Percentiles rank a stretch among this genome's conserved stretches.
Conservation (phyloP, 2,113 vertebrate species). For the Rattus norvegicus region DNA sequence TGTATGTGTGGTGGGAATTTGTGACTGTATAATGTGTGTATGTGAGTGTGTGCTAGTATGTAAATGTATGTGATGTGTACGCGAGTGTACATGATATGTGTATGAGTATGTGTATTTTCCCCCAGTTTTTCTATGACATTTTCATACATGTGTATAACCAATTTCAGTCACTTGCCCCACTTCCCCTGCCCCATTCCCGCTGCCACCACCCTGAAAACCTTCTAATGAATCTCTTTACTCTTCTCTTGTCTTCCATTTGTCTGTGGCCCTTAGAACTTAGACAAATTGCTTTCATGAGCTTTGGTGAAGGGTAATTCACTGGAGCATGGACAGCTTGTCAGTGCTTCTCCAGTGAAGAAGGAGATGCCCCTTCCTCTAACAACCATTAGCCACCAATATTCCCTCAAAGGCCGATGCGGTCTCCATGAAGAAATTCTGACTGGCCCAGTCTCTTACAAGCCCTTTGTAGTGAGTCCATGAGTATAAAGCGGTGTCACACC, state of each 20-base stretch:
- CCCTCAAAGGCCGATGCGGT: not conserved
- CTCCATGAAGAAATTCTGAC: not conserved
- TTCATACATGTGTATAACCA: not conserved
- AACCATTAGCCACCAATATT: no score
- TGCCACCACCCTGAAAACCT: no score
- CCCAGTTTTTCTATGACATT: not conserved
- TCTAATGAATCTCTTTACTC: not conserved
- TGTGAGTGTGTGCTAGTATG: no score
- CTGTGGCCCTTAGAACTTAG: not conserved
- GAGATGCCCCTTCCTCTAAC: not conserved
- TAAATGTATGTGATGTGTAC: no score
- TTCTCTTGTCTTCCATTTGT: not conserved
- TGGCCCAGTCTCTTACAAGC: no score
- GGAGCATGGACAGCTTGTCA: not conserved
- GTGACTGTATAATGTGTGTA: no score
- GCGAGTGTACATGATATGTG: no score
- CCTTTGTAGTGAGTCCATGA: not conserved
- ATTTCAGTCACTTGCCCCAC: not conserved
- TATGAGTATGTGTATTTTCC: not conserved
- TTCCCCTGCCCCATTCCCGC: rapidly evolving
- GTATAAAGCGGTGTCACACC: not conserved
- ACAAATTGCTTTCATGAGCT: not conserved
- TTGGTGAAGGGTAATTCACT: no score
- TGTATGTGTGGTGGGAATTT: not conserved
- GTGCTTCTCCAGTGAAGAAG: not conserved